A percentile compares a stretch with the other conserved stretches of the same genome.
These are phyloP conservation scores for Grapholita molesta DNA, from an alignment of 1,140 invertebrate species.

Conservation along the genomic window DNA sequence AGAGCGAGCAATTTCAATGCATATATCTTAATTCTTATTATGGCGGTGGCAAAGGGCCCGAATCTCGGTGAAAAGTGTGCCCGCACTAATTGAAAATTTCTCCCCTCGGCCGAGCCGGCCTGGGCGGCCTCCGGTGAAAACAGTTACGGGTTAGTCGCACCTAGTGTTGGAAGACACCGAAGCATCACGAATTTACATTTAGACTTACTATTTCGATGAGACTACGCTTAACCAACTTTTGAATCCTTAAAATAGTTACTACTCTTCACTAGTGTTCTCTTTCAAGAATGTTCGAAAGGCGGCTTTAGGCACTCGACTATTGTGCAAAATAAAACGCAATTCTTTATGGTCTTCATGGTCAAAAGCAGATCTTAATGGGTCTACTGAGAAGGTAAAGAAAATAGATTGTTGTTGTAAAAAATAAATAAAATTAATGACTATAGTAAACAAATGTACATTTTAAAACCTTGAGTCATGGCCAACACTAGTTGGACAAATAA, in stretches of 20 bases:
- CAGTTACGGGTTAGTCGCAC: not conserved
- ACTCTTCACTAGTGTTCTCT: too few relatives aligned
- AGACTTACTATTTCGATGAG: not conserved
- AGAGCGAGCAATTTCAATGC: not conserved
- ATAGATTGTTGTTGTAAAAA: too few relatives aligned
- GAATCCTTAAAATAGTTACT: too few relatives aligned
- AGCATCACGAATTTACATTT: not conserved
- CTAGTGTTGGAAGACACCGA: not conserved
- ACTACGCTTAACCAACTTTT: not conserved
- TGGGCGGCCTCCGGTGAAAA: not conserved
- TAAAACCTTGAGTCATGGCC: not conserved
- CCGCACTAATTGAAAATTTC: conserved; percentile 12
- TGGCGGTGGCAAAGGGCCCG: not conserved
- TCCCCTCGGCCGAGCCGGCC: not conserved
- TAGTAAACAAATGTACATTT: too few relatives aligned
- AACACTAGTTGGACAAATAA: not conserved
- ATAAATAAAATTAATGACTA: too few relatives aligned
- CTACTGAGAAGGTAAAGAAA: too few relatives aligned
- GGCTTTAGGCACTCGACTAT: too few relatives aligned
- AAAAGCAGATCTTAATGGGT: too few relatives aligned
- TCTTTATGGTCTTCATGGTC: too few relatives aligned
- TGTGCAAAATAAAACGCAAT: too few relatives aligned
- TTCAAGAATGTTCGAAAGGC: too few relatives aligned
- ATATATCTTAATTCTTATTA: conserved; percentile 4
- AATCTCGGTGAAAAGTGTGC: not conserved